A percentile compares a stretch with the other conserved stretches of the same genome.
Conservation (phyloP, 2,888 invertebrate species). For the Augochlorella aurata region DNA sequence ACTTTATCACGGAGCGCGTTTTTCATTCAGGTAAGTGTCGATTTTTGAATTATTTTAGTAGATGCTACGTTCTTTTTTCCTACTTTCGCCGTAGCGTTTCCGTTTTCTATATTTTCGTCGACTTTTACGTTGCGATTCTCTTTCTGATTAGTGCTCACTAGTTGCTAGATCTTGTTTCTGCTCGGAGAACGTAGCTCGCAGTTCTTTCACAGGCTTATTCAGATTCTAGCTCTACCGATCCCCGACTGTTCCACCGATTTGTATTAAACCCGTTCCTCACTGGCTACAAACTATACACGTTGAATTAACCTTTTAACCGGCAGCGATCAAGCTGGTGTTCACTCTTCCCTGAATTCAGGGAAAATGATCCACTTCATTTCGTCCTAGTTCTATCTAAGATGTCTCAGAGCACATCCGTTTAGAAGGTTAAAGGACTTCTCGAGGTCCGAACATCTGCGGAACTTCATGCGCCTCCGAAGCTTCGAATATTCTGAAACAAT, state of each 20-base stretch:
- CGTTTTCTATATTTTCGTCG: not conserved
- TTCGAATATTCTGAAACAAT: not conserved
- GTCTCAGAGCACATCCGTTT: too few species aligned
- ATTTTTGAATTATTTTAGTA: conserved; percentile 32
- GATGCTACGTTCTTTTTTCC: not conserved
- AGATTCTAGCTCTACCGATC: not conserved
- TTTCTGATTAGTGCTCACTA: not conserved
- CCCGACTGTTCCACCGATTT: not conserved
- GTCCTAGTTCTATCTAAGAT: too few species aligned
- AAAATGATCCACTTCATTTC: too few species aligned
- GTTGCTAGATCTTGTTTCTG: not conserved
- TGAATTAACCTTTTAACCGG: too few species aligned
- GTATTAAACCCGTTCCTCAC: too few species aligned
- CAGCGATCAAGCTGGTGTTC: too few species aligned
- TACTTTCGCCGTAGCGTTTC: conserved; percentile 1
- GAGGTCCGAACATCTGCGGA: too few species aligned
- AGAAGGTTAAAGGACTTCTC: too few species aligned
- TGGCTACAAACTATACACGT: too few species aligned
- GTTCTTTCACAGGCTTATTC: not conserved
- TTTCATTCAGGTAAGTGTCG: conserved; percentile 54
- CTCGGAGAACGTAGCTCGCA: conserved; percentile 11
- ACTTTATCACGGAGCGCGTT: conserved; percentile 18
- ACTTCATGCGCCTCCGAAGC: too few species aligned
- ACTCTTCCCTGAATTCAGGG: too few species aligned
- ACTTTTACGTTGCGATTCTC: not conserved